Evolutionary conservation across 2,113 vertebrate genomes (phyloP), one percentile per base, ranked within the genome.

Genomic region (Atlantisia rogersi): DNA sequence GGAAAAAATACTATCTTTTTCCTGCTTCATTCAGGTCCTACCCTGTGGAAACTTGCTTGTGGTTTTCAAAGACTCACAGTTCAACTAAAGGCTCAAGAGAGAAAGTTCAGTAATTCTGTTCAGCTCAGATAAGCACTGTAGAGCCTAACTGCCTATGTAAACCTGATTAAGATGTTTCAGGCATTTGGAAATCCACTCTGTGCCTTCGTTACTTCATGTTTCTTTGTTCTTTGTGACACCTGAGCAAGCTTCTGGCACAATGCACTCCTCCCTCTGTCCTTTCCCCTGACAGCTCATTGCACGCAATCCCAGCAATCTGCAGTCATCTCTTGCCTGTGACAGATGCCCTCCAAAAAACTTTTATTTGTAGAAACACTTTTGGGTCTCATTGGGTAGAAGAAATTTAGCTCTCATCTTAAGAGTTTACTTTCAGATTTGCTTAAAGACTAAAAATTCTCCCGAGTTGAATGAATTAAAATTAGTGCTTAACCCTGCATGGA

Each of bases 101-200:
- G 75, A 91, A 85, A 88, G 60, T 80, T 88, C 60, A 82, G 37
- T 21, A 84, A 22, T 37, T 76, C 76, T 91, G 68, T 73, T 92
- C 76, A 69, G 59, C 80, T 86, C 55, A 94, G 79, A 94, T 94
- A 94, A 94, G 71, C 63, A 74, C 46, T 53, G 15, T 21, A 84
- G 53, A 82, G 73, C 14, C 31, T 48, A 37, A n/a, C 17, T 65
- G 78, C 70, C 60, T 82, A 5, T 40, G 35, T 76, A 81, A 93
- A 90, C 28, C 53, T 69, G 53, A 96, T 92, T 78, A 87, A 96
- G 87, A 86, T 53, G n/a, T 95, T 94, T 62, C n/a, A 85, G 42
- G 35, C 42, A 86, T 69, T 77, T 52, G 28, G 68, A 89, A 93
- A 86, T 53, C 13, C 32, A 46, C 25, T 59, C 29, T 1, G 5